A percentile compares a stretch with the other conserved stretches of the same genome.
Conservation (phyloP, 1,140 invertebrate species). For the Heliconius himera region DNA sequence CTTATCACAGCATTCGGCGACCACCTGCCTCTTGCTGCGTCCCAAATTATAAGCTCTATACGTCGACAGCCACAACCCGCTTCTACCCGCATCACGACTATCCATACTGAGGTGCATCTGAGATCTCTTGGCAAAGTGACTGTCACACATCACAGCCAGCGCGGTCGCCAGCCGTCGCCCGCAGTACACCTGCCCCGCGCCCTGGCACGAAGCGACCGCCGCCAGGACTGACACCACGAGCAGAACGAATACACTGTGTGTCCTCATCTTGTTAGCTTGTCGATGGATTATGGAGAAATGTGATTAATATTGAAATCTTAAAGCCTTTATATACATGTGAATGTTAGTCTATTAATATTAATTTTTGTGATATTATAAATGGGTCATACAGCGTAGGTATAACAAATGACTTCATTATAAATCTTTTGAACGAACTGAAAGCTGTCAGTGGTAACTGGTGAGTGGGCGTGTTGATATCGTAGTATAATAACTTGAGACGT, state of each 20-base stretch:
- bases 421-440: background rate
- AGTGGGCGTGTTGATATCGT: background rate
- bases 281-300: background rate
- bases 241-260: background rate
- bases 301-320: background rate
- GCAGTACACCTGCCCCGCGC: constrained; percentile 2
- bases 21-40: constrained; percentile 15
- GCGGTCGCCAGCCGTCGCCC: background rate
- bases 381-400: background rate
- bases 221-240: background rate
- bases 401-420: background rate
- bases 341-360: background rate
- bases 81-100: background rate
- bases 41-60: constrained; percentile 13
- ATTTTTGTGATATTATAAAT: background rate
- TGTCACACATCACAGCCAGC: background rate
- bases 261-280: constrained; percentile 2
- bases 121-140: background rate
- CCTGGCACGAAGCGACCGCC: background rate
- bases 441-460: background rate
- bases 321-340: background rate
- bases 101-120: background rate
- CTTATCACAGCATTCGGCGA: constrained; percentile 33
- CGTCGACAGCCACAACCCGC: background rate
- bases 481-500: background rate